A percentile compares a stretch with the other conserved stretches of the same genome.
These are phyloP conservation scores for Lordiphosa clarofinis DNA, from an alignment of 1,140 invertebrate species.

Conservation along the genomic window DNA sequence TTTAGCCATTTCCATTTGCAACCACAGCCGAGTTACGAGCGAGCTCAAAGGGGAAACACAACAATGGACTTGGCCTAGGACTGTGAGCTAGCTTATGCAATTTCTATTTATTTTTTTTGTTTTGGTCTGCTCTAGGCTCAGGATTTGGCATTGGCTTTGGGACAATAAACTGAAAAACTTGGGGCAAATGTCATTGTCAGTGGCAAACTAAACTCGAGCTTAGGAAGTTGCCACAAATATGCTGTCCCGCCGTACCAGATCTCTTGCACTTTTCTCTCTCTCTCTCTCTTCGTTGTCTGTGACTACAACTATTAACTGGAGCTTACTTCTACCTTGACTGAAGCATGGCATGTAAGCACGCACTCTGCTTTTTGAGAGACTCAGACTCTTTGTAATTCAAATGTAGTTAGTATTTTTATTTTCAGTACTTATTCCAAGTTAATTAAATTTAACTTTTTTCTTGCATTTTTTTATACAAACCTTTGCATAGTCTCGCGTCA, in stretches of 20 bases:
- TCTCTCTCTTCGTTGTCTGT: not conserved
- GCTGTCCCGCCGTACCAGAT: slow-evolving; percentile 18
- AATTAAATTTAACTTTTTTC: slow-evolving; percentile 38
- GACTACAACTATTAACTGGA: not conserved
- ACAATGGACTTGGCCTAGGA: slow-evolving; percentile 59
- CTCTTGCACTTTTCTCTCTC: not conserved
- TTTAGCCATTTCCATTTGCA: slow-evolving; percentile 51
- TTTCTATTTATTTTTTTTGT: slow-evolving; percentile 29
- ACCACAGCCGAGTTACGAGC: slow-evolving; percentile 49
- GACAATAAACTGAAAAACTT: slow-evolving; percentile 72
- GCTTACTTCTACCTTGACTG: not conserved
- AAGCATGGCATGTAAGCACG: slow-evolving; percentile 10
- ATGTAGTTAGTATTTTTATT: slow-evolving; percentile 44
- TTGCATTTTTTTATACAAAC: slow-evolving; percentile 44
- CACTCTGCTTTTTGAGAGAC: slow-evolving; percentile 1
- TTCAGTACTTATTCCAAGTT: slow-evolving; percentile 47
- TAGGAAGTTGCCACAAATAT: slow-evolving; percentile 48
- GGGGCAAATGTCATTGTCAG: slow-evolving; percentile 43
- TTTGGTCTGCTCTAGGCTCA: slow-evolving; percentile 37
- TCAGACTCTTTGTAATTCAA: slow-evolving; percentile 26
- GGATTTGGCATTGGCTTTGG: slow-evolving; percentile 50
- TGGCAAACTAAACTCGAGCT: slow-evolving; percentile 44
- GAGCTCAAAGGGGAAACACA: slow-evolving; percentile 36
- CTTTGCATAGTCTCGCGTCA: slow-evolving; percentile 73
- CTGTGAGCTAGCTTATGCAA: slow-evolving; percentile 61